Percentiles rank a stretch among this genome's conserved stretches.
phyloP scores from a whole-genome alignment of 2,888 invertebrate species.

The Homarus gammarus region DNA sequence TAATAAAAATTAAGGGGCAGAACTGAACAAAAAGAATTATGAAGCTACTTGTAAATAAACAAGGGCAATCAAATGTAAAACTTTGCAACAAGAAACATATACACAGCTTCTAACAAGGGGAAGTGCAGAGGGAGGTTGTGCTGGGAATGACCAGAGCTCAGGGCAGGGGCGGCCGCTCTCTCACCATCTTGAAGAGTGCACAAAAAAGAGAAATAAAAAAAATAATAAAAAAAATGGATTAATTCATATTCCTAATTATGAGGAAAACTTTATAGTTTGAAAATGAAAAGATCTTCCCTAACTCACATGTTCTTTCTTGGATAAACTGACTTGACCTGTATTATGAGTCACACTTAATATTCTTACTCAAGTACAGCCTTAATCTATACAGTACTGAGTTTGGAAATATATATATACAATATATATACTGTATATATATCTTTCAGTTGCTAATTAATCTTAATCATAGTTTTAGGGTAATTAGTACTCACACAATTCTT shows the following conservation, averaged over 20 bases:
- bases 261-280: slow-evolving; percentile 2
- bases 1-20: slow-evolving; percentile 73
- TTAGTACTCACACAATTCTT: no score
- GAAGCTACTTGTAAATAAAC: slow-evolving; percentile 73
- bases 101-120: slow-evolving; percentile 67
- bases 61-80: slow-evolving; percentile 73
- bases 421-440: no score
- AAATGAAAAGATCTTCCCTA: slow-evolving; percentile 15
- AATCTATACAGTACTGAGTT: no score
- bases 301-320: slow-evolving; percentile 64
- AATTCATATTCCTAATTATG: slow-evolving; percentile 12
- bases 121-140: slow-evolving; percentile 73
- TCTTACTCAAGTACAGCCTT: neutral
- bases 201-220: slow-evolving; percentile 26
- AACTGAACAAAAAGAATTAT: slow-evolving; percentile 73
- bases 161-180: slow-evolving; percentile 31
- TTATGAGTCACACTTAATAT: slow-evolving; percentile 3
- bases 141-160: slow-evolving; percentile 47
- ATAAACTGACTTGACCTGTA: slow-evolving; percentile 58
- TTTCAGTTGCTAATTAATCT: no score
- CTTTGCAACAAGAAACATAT: slow-evolving; percentile 72
- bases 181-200: slow-evolving; percentile 47
- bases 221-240: neutral
- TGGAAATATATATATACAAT: no score
- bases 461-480: no score